Base-by-base conservation (phyloP, 2,113 vertebrate genomes). In the Tretioscincus oriximinensis region DNA sequence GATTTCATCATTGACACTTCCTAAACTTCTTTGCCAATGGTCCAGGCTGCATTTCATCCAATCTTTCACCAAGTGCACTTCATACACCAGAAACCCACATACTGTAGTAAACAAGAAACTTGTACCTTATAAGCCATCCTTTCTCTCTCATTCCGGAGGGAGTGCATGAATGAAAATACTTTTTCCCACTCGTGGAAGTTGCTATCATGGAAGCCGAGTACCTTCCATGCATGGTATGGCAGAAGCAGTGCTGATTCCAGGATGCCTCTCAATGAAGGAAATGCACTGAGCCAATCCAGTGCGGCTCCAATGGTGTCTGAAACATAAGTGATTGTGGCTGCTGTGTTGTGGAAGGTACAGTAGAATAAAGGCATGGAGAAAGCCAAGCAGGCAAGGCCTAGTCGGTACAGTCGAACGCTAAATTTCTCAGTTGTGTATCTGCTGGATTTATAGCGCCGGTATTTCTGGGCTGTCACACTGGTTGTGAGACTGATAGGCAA, bases 401-500 rank as follows among this genome's bases (percentile, higher is more conserved):
- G 91, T 45, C 81, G 93, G 89, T 94, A 98, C 22, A 98, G 92
- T 10, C 96, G 92, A 26, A 93, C 90, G 2, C 92, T 94, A 91
- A 93, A 82, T 0, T 80, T 87, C 60, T 87, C 81, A 3, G 3
- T 47, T 0, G 80, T 29, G 0, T 0, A 65, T 4, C 1, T 73
- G 0, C 45, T 84, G 41, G 82, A 31, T 88, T 96, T 97, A 87
- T 96, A 96, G 21, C 69, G 82, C 66, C 94, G 91, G 85, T 97
- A 87, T 20, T 95, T 94, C 78, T 94, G 88, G 63, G 97, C 96
- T 0, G 93, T 93, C 21, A 96, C 35, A 75, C 93, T 96, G 67
- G 96, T 96, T 1, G 93, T 95, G 83, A 98, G 67, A 86, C 96
- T 98, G 85, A 97, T 93, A 64, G 97, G 97, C 58, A 99, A 91